Evolutionary conservation across 2,797 vertebrate species (phyloP), one percentile per base, ranked within the genome.

Genomic region (Melanogrammus aeglefinus): DNA sequence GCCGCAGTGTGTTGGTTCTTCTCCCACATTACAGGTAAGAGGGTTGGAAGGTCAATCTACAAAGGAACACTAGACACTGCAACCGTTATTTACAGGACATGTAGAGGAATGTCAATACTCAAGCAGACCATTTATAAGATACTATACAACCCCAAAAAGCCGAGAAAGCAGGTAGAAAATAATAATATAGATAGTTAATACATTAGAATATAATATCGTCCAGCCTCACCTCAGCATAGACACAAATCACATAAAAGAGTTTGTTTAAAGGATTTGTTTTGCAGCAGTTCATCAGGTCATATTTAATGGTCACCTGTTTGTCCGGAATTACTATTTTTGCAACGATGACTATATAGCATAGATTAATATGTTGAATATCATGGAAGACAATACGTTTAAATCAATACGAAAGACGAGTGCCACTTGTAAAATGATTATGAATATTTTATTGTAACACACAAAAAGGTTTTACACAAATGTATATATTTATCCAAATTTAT

Each of bases 1-100:
- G 87, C 88, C 85, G 82, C 80, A 86, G 80, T 78, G 75, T 79
- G 86, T 84, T 86, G 81, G 21, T 63, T n/a, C 6, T 63, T n/a
- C 21, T 24, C 57, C n/a, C 5, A 27, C 63, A 6, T 27, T 27
- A 12, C 3, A 69, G 27, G 24, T 69, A 10, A 12, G 24, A 69
- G 27, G 63, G 12, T 2, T 6, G 10, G 8, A 16, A 27, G 4
- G 51, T 18, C 21, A 24, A 27, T 63, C 24, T 10, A 69, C 63
- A 27, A 69, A 69, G 63, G 14, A 69, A 69, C 41, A 16, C 12
- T 13, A 44, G 41, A 24, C 57, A 57, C 47, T 21, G 18, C 18
- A 21, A 21, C 47, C 0, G 57, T n/a, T 63, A 63, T 63, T 8
- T 63, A 63, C 21, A 63, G 57, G 57, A 24, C n/a, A n/a, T 6